Base-by-base conservation (phyloP, 2,113 vertebrate species). In the Diadophis punctatus region DNA sequence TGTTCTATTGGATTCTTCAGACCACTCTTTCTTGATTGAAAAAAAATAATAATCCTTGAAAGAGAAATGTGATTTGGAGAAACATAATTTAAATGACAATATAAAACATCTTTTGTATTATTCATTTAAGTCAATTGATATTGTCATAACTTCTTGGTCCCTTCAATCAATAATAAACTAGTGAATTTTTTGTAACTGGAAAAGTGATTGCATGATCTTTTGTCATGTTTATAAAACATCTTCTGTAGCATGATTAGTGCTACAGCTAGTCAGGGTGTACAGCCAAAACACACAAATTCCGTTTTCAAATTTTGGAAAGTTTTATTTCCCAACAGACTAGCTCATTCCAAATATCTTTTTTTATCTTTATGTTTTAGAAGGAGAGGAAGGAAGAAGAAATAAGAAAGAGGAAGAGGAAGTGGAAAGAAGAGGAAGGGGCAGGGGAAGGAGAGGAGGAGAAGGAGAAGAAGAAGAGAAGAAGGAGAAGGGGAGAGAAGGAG, bases 231-330 rank as follows among this genome's bases (percentile, higher is more conserved):
- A 58, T 91, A 88, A 93, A 91, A 52, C 14, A 23, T 48, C 60
- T 91, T 46, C 56, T 6, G 16, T 88, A 52, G 92, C 53, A 90
- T 86, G 90, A 91, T 86, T 91, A 8, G 91, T 86, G 94, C 91
- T 95, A 87, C 53, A 87, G 18, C 91, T 84, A 88, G 86, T 88
- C 56, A 92, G 92, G 48, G 60, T 27, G 3, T 12, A 49, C 88
- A 91, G 60, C 89, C 0, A 22, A 74, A 56, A 90, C 86, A 85
- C 2, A 60, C 91, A 94, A 1, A 74, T 80, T 86, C 91, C 51
- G 23, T 91, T 95, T 90, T 86, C 48, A 68, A 51, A 63, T 87
- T 46, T 16, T 74, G 85, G 52, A 84, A 91, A 84, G 58, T 48
- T 90, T 89, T 80, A 88, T 80, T 88, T 27, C 91, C 58, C 60